A percentile compares a stretch with the other conserved stretches of the same genome.
Evolutionary conservation across 2,888 invertebrate genomes (phyloP).

Genomic region (Heliconius sara): DNA sequence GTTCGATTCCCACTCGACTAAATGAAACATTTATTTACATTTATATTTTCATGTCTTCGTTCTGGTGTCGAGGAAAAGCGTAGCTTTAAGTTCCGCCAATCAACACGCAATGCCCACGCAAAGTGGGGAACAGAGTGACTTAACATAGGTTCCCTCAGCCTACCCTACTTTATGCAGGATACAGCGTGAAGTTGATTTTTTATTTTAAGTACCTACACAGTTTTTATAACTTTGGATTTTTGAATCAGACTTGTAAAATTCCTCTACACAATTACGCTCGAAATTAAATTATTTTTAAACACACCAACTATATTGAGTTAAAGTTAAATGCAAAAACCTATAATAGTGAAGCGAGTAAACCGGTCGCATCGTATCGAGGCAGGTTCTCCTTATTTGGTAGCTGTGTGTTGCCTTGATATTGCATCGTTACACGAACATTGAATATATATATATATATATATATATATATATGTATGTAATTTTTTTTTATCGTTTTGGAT

Average conservation of each 20-base stretch:
- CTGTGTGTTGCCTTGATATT: slow-evolving; percentile 36
- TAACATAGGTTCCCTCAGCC: too few relatives aligned
- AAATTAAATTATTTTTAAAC: neutral
- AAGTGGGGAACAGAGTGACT: too few relatives aligned
- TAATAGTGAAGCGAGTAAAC: slow-evolving; percentile 34
- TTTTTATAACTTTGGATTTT: neutral
- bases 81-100: too few relatives aligned
- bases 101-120: too few relatives aligned
- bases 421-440: slow-evolving; percentile 29
- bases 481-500: neutral
- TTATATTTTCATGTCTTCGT: too few relatives aligned
- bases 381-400: slow-evolving; percentile 39
- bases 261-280: neutral
- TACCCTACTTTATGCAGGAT: too few relatives aligned
- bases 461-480: neutral
- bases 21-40: too few relatives aligned
- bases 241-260: neutral
- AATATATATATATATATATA: slow-evolving; percentile 30
- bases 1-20: too few relatives aligned
- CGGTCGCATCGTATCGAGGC: slow-evolving; percentile 37
- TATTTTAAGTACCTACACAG: too few relatives aligned
- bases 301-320: neutral
- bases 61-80: too few relatives aligned
- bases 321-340: slow-evolving; percentile 21
- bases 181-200: too few relatives aligned